Base-by-base conservation (phyloP, 2,888 invertebrate genomes). In the Brachyptera risi region DNA sequence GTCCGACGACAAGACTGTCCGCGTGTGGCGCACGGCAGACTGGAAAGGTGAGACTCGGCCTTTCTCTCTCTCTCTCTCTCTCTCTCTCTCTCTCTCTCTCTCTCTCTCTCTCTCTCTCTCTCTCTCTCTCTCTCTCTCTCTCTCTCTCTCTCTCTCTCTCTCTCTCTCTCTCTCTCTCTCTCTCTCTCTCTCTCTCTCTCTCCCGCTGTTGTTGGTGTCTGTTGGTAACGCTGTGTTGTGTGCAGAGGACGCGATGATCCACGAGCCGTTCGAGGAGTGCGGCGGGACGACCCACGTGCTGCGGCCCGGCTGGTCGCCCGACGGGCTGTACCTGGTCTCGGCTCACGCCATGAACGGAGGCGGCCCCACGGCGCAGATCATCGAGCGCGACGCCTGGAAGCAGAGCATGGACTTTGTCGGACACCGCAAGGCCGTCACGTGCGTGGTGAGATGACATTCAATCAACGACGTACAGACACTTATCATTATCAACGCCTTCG, bases 281-380 rank as follows among this genome's bases (percentile, higher is more conserved):
- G 78, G 83, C 70, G 91, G 89, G 9, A 96, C 96, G 0, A 97
- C 97, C 0, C 95, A 96, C 74, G 92, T 96, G 11, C 78, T 97
- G 9, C 82, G 98, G 0, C 79, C 96, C 27, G 91, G 92, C 49
- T 99, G 99, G 99, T 96, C 97, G 1, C 97, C 99, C 0, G 99
- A 99, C 77, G 99, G 93, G 0, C 93, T 95, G 73, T 96, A 95
- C 76, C 81, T 99, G 63, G 88, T 99, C 19, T 96, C 97, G 0
- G 97, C 99, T 1, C 96, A 98, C 78, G 96, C 98, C 0, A 97
- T 96, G 92, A 99, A 99, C 75, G 96, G 96, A 57, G 92, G 93
- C 9, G 97, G 96, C 0, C 97, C 98, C 0, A 96, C 96, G 0
- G 96, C 98, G 1, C 95, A 96, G 76, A 96, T 99, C 67, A 91